Evolutionary conservation across 2,888 invertebrate species (phyloP).

Genomic region (Patella caerulea): DNA sequence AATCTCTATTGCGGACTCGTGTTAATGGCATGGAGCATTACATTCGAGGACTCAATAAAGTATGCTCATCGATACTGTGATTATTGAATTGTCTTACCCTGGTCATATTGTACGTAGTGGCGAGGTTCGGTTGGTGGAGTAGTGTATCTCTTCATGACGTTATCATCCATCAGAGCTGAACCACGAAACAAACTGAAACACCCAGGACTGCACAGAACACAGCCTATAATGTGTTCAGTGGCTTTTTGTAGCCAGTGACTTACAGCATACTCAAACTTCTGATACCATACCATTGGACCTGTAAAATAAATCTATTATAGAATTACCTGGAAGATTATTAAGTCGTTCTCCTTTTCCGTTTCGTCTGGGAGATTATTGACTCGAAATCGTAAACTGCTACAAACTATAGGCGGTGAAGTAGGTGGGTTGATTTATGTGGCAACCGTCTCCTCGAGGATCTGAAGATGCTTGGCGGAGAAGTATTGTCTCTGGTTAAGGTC

Average conservation of each 20-base stretch:
- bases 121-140: conserved; percentile 92
- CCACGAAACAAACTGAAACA: conserved; percentile 98
- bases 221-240: conserved; percentile 99
- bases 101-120: conserved; percentile 99
- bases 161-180: conserved; percentile 98
- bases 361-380: no score
- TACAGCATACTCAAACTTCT: conserved; percentile 98
- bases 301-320: conserved; percentile 19
- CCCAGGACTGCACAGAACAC: conserved; percentile 98
- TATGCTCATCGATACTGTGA: no score
- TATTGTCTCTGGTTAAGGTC: no score
- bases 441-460: no score
- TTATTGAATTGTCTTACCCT: conserved; percentile 76
- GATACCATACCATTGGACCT: conserved; percentile 99
- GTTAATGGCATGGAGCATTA: no score
- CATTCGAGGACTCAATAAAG: no score
- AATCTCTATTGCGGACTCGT: no score
- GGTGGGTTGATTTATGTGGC: no score
- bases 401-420: no score
- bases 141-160: conserved; percentile 97
- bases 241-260: conserved; percentile 99
- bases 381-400: neutral
- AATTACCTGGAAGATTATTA: neutral
- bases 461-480: no score
- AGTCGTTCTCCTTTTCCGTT: no score